These are phyloP conservation scores for Scrobipalpa atriplicella DNA, from an alignment of 2,888 invertebrate species.

Conservation along the genomic window DNA sequence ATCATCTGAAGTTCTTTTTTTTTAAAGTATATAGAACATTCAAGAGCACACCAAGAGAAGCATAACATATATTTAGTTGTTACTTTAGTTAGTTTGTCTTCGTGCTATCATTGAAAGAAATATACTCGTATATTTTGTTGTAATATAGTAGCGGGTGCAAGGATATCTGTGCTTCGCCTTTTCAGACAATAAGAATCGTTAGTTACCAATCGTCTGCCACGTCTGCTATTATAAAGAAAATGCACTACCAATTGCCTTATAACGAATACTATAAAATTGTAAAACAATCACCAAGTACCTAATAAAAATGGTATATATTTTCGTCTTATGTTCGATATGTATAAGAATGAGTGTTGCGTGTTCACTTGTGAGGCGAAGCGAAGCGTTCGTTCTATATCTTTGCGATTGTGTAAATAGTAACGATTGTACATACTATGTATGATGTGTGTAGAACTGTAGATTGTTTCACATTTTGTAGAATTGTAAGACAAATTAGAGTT, in stretches of 20 bases:
- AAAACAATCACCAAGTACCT: conserved; percentile 33
- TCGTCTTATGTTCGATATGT: conserved; percentile 33
- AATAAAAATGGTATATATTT: conserved; percentile 35
- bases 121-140: background rate
- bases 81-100: background rate
- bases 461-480: conserved; percentile 68
- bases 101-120: background rate
- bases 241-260: conserved; percentile 46
- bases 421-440: conserved; percentile 79
- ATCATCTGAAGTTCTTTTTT: background rate
- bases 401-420: conserved; percentile 74
- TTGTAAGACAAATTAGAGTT: conserved; percentile 65
- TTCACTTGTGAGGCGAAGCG: conserved; percentile 48
- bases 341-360: conserved; percentile 41
- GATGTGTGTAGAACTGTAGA: conserved; percentile 75
- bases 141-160: conserved; percentile 31
- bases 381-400: conserved; percentile 53
- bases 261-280: conserved; percentile 34
- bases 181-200: conserved; percentile 66
- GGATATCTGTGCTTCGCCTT: conserved; percentile 40
- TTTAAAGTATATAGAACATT: too few relatives aligned
- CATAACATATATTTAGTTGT: too few relatives aligned
- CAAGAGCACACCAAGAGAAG: too few relatives aligned
- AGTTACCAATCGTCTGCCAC: conserved; percentile 66
- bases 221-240: conserved; percentile 48